Base-by-base conservation (phyloP, 2,888 invertebrate species). In the Campoletis raptor region DNA sequence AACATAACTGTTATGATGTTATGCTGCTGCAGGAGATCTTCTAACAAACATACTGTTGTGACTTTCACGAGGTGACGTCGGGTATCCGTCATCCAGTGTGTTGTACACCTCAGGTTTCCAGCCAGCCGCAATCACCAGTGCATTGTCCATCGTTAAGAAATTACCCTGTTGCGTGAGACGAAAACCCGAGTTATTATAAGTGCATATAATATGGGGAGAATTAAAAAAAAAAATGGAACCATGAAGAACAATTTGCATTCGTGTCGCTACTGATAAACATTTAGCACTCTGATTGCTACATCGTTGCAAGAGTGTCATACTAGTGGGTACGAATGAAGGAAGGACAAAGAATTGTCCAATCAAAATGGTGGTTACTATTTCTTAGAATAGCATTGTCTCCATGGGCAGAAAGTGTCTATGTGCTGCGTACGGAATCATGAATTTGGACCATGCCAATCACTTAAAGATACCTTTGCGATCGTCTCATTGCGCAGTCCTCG, bases 21-120 rank as follows among this genome's bases (percentile, higher is more conserved):
- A 69, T 69, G 82, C 73, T 73, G 67, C 57, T 67, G 42, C 67
- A 1, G 21, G 61, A 69, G 76, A 76, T 81, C 76, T 79, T 83
- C 87, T 91, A 90, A 93, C 92, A 92, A 92, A 93, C 92, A 91
- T 90, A 92, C 91, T 94, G 93, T 93, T 93, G 92, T 93, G 93
- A 93, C 94, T 93, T 91, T 90, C 90, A 91, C 90, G 91, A 91
- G 92, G 91, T 93, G 92, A 92, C 92, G 89, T 89, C 88, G 88
- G 86, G 90, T 90, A 94, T 93, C 91, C 92, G 93, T 93, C 94
- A 93, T 92, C 90, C 88, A 81, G 84, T 85, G 54, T 77, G 40
- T 52, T 61, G 72, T 73, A 52, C 54, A 81, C 77, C 45, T 77
- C 48, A 52, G 57, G 70, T 81, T 83, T 86, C 86, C 73, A 85